Conservation (phyloP, 2,113 vertebrate genomes). For the Daubentonia madagascariensis region DNA sequence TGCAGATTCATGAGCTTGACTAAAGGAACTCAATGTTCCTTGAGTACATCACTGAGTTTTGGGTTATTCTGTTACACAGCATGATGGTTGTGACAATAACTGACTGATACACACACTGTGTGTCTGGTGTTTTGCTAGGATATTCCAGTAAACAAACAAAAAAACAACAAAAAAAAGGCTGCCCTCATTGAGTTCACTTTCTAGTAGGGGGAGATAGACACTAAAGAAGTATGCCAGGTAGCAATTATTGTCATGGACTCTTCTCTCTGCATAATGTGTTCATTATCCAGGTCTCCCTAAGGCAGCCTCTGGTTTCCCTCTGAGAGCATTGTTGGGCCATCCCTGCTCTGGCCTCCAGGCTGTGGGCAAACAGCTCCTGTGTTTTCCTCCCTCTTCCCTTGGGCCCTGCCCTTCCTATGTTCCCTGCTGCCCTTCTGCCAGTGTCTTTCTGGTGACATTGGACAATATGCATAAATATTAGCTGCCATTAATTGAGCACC, state of each 20-base stretch:
- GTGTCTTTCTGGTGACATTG: not conserved
- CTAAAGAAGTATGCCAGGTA: not conserved
- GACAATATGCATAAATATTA: not conserved
- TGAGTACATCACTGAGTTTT: not conserved
- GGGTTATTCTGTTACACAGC: not conserved
- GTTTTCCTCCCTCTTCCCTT: too few species aligned
- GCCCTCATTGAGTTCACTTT: not conserved
- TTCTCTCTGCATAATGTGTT: not conserved
- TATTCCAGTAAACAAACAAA: not conserved
- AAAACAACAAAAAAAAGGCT: not conserved
- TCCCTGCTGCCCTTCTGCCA: not conserved
- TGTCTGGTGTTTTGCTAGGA: not conserved
- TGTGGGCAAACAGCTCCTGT: not conserved
- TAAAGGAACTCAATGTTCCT: not conserved
- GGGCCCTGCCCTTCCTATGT: not conserved
- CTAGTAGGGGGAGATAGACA: not conserved
- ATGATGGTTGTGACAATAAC: not conserved
- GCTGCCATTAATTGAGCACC: not conserved
- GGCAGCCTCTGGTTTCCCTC: not conserved
- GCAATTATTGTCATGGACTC: too few species aligned
- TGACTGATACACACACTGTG: not conserved
- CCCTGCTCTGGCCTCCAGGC: not conserved
- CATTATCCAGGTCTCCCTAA: not conserved
- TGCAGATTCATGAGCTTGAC: not conserved
- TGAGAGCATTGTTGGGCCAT: not conserved